These are phyloP conservation scores for Peromyscus maniculatus DNA, from an alignment of 2,113 vertebrate species.

Conservation along the genomic window DNA sequence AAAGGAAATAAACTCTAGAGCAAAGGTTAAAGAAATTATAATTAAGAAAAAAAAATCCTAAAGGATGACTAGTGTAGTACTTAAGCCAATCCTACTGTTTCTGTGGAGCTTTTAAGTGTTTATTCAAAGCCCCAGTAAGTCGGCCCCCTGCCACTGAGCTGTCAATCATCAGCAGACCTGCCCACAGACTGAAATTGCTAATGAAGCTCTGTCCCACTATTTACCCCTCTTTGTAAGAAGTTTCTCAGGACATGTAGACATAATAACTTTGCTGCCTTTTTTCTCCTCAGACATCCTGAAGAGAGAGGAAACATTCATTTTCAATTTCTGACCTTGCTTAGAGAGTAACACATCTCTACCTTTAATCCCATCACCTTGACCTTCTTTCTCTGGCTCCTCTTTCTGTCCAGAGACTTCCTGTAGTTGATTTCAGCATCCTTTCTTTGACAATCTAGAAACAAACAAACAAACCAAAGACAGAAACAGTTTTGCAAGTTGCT, in stretches of 20 bases:
- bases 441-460: not conserved
- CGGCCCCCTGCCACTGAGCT: not conserved
- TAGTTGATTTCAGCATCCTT: not conserved
- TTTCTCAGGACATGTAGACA: conserved; percentile 60
- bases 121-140: not conserved
- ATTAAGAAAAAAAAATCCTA: not conserved
- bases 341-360: not conserved
- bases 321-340: not conserved
- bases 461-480: not conserved
- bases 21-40: conserved; percentile 55
- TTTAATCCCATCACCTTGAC: not conserved
- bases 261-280: conserved; percentile 41
- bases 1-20: conserved; percentile 41
- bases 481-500: conserved; percentile 45
- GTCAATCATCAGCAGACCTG: not conserved
- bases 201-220: not conserved
- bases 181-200: not conserved
- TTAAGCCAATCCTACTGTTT: not conserved
- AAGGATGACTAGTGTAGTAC: not conserved
- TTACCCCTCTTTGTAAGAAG: not conserved
- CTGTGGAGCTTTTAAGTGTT: conserved; percentile 18
- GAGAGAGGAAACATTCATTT: not conserved
- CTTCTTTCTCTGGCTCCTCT: not conserved
- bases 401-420: not conserved
- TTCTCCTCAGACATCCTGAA: conserved; percentile 8